These are phyloP conservation scores for Leiothrix lutea DNA, from an alignment of 2,113 vertebrate genomes.

Conservation along the genomic window DNA sequence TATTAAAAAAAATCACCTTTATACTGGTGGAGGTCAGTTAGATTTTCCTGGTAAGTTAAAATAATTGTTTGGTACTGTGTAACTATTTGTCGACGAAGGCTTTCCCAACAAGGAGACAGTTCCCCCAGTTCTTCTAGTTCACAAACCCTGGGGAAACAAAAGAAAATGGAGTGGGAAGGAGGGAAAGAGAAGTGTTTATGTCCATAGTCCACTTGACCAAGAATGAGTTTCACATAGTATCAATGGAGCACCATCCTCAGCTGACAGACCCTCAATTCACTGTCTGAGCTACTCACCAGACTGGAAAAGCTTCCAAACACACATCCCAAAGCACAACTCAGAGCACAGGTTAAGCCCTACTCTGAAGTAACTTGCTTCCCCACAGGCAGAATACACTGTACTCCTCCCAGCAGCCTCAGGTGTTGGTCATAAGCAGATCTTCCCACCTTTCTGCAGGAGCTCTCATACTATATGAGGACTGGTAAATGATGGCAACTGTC, in stretches of 20 bases:
- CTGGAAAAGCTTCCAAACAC: not conserved
- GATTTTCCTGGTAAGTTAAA: conserved; percentile 90
- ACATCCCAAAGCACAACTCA: not conserved
- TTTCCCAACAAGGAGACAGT: conserved; percentile 96
- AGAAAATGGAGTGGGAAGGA: not conserved
- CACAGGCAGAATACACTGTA: not conserved
- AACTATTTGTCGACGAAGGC: conserved; percentile 90
- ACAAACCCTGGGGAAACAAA: conserved; percentile 79
- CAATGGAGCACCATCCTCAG: not conserved
- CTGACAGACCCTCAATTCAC: not conserved
- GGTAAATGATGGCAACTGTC: not conserved
- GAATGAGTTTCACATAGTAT: not conserved
- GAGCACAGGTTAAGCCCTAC: not conserved
- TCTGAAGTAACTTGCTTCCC: not conserved
- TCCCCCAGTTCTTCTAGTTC: conserved; percentile 95
- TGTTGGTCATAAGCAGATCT: not conserved
- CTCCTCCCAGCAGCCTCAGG: not conserved
- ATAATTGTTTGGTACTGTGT: conserved; percentile 94
- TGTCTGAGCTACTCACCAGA: not conserved
- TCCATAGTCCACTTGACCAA: not conserved
- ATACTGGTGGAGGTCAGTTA: conserved; percentile 89
- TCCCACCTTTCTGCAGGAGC: not conserved
- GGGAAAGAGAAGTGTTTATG: not conserved
- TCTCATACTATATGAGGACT: not conserved
- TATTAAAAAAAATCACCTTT: conserved; percentile 77